phyloP scores from a whole-genome alignment of 2,113 vertebrate species.

The Elaphurus davidianus region DNA sequence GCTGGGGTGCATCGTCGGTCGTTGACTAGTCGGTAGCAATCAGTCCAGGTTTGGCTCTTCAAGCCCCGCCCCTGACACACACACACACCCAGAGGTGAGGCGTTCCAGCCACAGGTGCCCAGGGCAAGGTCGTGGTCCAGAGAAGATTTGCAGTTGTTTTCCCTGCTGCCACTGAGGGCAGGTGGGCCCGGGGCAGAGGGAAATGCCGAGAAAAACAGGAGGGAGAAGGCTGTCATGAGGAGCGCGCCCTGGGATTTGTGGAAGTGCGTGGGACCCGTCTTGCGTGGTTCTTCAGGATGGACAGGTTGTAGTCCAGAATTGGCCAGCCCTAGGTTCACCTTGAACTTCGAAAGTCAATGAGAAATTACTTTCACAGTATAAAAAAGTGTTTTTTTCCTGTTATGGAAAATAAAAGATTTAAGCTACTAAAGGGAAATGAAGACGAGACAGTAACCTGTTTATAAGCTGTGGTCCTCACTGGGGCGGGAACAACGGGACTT shows the following conservation, averaged over 20 bases:
- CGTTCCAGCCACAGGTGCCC: background rate
- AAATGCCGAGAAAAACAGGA: background rate
- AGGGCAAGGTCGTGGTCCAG: background rate
- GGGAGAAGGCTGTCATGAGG: background rate
- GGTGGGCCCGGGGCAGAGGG: background rate
- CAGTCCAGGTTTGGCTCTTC: background rate
- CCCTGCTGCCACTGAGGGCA: background rate
- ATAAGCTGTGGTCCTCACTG: background rate
- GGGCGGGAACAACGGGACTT: background rate
- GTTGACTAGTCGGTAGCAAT: background rate
- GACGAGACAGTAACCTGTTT: background rate
- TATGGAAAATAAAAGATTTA: slow-evolving; percentile 26
- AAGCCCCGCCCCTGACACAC: background rate
- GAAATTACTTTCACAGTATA: background rate
- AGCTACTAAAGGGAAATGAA: background rate
- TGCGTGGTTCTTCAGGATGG: background rate
- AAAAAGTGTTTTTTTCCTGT: background rate
- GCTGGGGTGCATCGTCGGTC: background rate
- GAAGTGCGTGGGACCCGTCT: background rate
- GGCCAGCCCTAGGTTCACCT: background rate
- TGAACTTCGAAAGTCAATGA: slow-evolving; percentile 1
- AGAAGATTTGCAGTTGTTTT: background rate
- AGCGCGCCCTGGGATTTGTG: background rate
- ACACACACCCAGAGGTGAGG: background rate
- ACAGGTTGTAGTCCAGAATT: background rate